Base-by-base conservation (phyloP, 30 jellyfish, hydroid and myxozoan species). In the Turritopsis dohrnii region DNA sequence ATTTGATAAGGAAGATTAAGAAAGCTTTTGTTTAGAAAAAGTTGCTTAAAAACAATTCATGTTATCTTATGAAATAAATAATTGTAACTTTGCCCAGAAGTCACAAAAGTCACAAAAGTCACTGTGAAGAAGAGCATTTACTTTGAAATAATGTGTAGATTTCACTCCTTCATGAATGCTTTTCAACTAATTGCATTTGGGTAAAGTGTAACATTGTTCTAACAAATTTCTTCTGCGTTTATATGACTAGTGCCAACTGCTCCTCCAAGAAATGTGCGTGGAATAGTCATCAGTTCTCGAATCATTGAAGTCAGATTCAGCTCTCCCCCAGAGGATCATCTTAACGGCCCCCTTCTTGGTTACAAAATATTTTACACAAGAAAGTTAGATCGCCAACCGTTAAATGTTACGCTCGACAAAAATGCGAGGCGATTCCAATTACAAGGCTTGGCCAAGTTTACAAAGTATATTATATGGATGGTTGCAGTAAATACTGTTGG, bases 391-490 rank as follows among this genome's bases (percentile, higher is more conserved):
- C 85, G 96, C 18, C 29, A 85, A 29, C 99, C 97, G 24, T 73
- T 83, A 8, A 72, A 81, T 24, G 84, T 84, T 18, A 72, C 90
- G 53, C 96, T 84, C 20, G 90, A 79, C 19, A 90, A 91, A 0
- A 30, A 84, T 54, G 75, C 72, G 20, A 80, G 89, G 53, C 74
- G 86, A 16, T 90, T 91, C 23, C 84, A 89, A 84, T 41, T 94
- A 72, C 96, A 89, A 52, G 99, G 99, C 18, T 89, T 94, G 22
- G 72, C 96, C 30, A 89, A 94, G 74, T 94, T 54, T 71, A 89
- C 96, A 8, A 89, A 89, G 85, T 94, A 94, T 72, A 88, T 93
- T 1, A 87, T 94, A 0, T 94, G 99, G 99, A 94, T 89, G 41
- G 71, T 90, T 53, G 94, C 99, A 7, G 30, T n/a, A 23, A 94